A percentile compares a stretch with the other conserved stretches of the same genome.
Conservation (phyloP, 2,888 invertebrate species). For the Xanthia icteritia region DNA sequence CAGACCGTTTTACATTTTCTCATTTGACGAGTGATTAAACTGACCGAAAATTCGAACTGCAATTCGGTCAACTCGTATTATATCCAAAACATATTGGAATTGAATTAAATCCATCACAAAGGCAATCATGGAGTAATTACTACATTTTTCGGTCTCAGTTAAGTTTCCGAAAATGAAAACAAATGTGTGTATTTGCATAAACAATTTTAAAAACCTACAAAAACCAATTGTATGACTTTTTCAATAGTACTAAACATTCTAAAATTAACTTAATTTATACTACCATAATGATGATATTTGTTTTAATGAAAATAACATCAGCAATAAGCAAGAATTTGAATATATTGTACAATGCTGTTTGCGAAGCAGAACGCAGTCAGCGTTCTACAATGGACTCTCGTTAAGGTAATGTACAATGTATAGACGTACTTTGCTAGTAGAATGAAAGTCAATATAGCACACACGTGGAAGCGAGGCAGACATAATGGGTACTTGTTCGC, state of each 20-base stretch:
- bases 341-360: background rate
- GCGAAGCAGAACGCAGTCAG: constrained; percentile 1
- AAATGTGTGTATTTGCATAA: background rate
- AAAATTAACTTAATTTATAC: background rate
- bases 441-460: constrained; percentile 29
- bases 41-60: background rate
- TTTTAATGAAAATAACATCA: background rate
- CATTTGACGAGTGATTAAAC: constrained; percentile 6
- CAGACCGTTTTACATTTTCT: constrained; percentile 5
- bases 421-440: constrained; percentile 4
- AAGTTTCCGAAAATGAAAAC: background rate
- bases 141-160: background rate
- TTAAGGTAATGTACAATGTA: constrained; percentile 41
- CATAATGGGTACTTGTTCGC: constrained; percentile 31
- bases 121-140: background rate
- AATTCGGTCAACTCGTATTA: constrained; percentile 9
- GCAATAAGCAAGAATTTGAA: background rate
- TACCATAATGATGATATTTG: background rate
- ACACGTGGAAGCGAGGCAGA: constrained; percentile 6
- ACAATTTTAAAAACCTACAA: background rate
- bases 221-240: background rate
- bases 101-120: constrained; percentile 17
- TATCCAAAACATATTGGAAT: background rate
- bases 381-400: constrained; percentile 35
- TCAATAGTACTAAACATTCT: background rate